These are phyloP conservation scores for Sipha maydis DNA, from an alignment of 2,888 invertebrate genomes.

Conservation along the genomic window DNA sequence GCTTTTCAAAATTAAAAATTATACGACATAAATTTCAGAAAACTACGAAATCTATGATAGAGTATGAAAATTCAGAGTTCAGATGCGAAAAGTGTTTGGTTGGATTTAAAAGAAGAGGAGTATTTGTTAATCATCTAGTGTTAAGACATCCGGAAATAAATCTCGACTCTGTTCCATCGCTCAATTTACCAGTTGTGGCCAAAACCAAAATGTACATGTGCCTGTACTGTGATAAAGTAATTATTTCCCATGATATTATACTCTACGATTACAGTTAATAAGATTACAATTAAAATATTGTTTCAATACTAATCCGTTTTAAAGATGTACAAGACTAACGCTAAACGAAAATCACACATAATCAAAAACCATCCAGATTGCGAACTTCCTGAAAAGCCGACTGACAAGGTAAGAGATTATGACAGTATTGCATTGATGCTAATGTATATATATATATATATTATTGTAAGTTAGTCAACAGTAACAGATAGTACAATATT, in stretches of 20 bases:
- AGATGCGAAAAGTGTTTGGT: constrained; percentile 81
- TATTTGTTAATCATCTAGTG: constrained; percentile 86
- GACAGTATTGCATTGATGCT: too few species aligned
- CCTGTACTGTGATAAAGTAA: constrained; percentile 81
- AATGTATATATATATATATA: too few species aligned
- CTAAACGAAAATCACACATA: constrained; percentile 85
- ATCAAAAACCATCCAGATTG: constrained; percentile 85
- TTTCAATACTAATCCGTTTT: constrained; percentile 50
- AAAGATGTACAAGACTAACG: constrained; percentile 81
- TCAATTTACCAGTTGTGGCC: constrained; percentile 81
- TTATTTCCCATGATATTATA: background rate
- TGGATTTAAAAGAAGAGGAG: constrained; percentile 84
- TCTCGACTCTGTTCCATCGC: constrained; percentile 76
- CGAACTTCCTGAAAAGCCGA: constrained; percentile 70
- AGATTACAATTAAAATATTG: too few species aligned
- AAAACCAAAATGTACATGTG: constrained; percentile 85
- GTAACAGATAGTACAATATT: background rate
- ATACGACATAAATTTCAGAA: background rate
- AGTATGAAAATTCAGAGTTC: constrained; percentile 68
- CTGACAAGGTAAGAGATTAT: constrained; percentile 56
- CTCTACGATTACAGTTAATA: background rate
- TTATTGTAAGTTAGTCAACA: too few species aligned
- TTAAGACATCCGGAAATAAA: constrained; percentile 78
- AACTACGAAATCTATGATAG: constrained; percentile 39
- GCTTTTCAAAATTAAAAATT: background rate